These are phyloP conservation scores for Oncopodura yosiiana DNA, from an alignment of 1,140 invertebrate genomes.

Conservation along the genomic window DNA sequence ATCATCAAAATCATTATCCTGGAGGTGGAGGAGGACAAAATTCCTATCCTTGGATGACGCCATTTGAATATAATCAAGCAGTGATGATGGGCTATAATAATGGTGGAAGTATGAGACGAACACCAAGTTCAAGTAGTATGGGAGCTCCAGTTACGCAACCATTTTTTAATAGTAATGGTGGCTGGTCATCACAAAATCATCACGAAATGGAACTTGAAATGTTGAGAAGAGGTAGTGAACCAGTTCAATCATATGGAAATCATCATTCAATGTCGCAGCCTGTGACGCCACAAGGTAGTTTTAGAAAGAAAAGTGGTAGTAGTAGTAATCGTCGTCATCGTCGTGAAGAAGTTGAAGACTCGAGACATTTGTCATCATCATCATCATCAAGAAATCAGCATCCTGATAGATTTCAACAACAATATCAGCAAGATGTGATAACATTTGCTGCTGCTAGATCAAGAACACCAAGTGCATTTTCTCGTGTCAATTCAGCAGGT, in stretches of 20 bases:
- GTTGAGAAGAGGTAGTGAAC: conserved; percentile 20
- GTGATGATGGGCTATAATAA: conserved; percentile 17
- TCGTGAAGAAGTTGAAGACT: too few relatives aligned
- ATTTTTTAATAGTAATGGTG: conserved; percentile 10
- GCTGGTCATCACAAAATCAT: conserved; percentile 6
- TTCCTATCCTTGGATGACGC: conserved; percentile 14
- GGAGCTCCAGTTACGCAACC: background rate
- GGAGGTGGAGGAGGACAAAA: background rate
- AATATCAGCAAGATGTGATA: background rate
- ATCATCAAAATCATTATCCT: background rate
- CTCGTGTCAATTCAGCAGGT: background rate
- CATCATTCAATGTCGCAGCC: conserved; percentile 12
- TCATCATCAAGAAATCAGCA: background rate
- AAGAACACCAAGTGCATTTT: too few relatives aligned
- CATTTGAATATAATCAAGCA: conserved; percentile 8
- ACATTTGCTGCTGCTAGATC: background rate
- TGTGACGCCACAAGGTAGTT: conserved; percentile 19
- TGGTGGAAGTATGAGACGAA: conserved; percentile 16
- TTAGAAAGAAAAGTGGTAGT: conserved; percentile 11
- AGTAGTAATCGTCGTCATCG: background rate
- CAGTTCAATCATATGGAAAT: conserved; percentile 9
- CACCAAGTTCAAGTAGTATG: conserved; percentile 22
- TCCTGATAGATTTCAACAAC: too few relatives aligned
- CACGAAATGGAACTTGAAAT: conserved; percentile 17
- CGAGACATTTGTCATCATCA: background rate